Evolutionary conservation across 1,140 invertebrate species (phyloP).

Genomic region (Drosophila watanabei): DNA sequence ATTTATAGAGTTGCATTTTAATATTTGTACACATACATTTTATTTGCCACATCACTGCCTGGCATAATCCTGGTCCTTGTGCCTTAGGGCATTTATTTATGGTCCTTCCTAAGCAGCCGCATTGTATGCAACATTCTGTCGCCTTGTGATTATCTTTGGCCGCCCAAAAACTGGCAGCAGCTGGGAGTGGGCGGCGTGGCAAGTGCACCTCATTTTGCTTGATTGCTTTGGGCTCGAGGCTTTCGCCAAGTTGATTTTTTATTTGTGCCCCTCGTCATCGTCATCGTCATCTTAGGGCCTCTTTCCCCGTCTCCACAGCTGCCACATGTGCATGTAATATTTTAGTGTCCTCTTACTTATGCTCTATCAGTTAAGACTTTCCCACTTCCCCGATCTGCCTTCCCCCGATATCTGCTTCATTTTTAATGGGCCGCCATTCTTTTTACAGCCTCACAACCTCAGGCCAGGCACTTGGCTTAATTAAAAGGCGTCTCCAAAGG

Average conservation of each 20-base stretch:
- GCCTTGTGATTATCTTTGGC: constrained; percentile 78
- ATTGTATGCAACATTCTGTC: constrained; percentile 81
- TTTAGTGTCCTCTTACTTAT: constrained; percentile 73
- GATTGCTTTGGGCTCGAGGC: constrained; percentile 65
- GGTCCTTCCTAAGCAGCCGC: constrained; percentile 58
- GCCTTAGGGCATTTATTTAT: constrained; percentile 49
- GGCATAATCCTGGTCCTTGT: constrained; percentile 11
- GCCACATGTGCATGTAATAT: constrained; percentile 77
- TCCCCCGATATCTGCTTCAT: constrained; percentile 63
- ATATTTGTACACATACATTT: background rate
- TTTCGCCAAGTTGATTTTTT: constrained; percentile 46
- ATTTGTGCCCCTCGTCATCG: constrained; percentile 24
- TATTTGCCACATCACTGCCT: constrained; percentile 9
- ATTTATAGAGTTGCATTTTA: background rate
- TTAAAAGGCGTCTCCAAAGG: constrained; percentile 54
- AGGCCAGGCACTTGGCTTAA: constrained; percentile 64
- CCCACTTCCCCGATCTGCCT: background rate
- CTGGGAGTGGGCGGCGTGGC: constrained; percentile 10
- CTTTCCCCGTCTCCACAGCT: constrained; percentile 25
- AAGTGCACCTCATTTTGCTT: constrained; percentile 77
- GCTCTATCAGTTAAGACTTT: constrained; percentile 6
- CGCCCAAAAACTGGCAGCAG: constrained; percentile 1
- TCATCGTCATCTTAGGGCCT: constrained; percentile 38
- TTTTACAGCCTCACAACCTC: constrained; percentile 53
- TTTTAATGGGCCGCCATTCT: constrained; percentile 74